Conservation (phyloP, 2,113 vertebrate genomes). For the Peucedramus taeniatus region DNA sequence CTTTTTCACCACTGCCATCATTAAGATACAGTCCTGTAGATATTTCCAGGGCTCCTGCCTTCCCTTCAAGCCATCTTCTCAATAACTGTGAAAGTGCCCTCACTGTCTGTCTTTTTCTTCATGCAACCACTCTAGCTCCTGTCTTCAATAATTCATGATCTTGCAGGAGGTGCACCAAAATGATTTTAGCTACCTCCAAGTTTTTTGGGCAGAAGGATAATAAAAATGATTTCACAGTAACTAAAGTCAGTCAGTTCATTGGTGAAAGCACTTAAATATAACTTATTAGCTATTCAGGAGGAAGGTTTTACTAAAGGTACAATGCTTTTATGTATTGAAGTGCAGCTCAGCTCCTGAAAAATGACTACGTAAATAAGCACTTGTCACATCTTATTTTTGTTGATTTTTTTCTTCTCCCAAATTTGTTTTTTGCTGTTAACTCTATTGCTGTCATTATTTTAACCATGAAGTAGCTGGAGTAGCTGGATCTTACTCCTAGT, state of each 20-base stretch:
- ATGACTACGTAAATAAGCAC: slow-evolving; percentile 39
- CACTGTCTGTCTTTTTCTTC: neutral
- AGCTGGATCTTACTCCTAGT: neutral
- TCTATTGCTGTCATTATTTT: neutral
- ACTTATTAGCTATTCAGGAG: slow-evolving; percentile 55
- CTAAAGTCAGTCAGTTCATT: slow-evolving; percentile 30
- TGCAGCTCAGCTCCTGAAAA: slow-evolving; percentile 22
- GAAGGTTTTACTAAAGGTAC: slow-evolving; percentile 46
- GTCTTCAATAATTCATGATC: slow-evolving; percentile 32
- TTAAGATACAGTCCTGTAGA: neutral
- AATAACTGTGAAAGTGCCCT: neutral
- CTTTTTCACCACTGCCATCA: neutral
- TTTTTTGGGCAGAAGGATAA: slow-evolving; percentile 29
- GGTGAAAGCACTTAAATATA: slow-evolving; percentile 49
- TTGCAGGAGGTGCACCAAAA: slow-evolving; percentile 12
- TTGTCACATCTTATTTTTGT: slow-evolving; percentile 53
- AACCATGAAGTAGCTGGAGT: neutral
- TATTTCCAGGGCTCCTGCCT: neutral
- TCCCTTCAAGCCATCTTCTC: neutral
- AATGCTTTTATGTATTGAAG: slow-evolving; percentile 43
- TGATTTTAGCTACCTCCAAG: slow-evolving; percentile 6
- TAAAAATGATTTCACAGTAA: slow-evolving; percentile 44
- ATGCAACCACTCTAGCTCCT: neutral
- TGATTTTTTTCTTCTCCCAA: neutral
- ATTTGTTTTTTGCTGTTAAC: neutral